Evolutionary conservation across 2,888 invertebrate species (phyloP), one percentile per base, ranked within the genome.

Genomic region (Caenorhabditis zanzibari): DNA sequence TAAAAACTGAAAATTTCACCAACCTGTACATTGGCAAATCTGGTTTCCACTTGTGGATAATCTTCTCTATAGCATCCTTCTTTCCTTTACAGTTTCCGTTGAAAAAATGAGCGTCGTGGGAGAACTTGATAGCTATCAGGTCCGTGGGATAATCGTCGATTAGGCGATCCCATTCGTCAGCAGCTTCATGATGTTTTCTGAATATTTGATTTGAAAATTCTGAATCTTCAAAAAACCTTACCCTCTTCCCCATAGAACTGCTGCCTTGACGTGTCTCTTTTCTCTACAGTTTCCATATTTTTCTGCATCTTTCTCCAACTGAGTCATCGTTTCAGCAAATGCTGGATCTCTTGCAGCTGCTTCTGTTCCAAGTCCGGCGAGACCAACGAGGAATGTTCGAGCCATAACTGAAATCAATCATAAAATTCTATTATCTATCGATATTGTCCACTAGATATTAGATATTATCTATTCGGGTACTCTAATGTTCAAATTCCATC

Each of bases 91-190:
- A 91, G 66, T 91, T 87, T 0, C 94, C 94, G 49, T 93, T 91
- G 88, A 93, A 94, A 90, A 94, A 93, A 58, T 89, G 88, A 19
- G 85, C 87, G 24, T 87, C 87, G 52, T 87, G 87, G 9, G 85
- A 84, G 61, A 87, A 93, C 87, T 94, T 94, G 10, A 94, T 85
- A 6, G 94, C 94, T 85, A 94, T 89, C 84, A 94, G 92, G 85
- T 94, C 94, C 26, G 90, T 92, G 2, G 94, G 94, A 86, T 93
- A 89, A 4, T 93, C 93, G 6, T 92, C 81, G 63, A 94, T 86
- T 26, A 94, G 93, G 14, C 92, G 89, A 85, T 94, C 94, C 94
- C 94, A 94, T 3, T 91, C 89, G 3, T 89, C 81, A 54, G 92
- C 92, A 1, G 94, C 94, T 68, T 92, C 90, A n/a, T 73, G 58